These are phyloP conservation scores for Probaryconus sp. DNA, from an alignment of 1,140 invertebrate genomes.

Conservation along the genomic window DNA sequence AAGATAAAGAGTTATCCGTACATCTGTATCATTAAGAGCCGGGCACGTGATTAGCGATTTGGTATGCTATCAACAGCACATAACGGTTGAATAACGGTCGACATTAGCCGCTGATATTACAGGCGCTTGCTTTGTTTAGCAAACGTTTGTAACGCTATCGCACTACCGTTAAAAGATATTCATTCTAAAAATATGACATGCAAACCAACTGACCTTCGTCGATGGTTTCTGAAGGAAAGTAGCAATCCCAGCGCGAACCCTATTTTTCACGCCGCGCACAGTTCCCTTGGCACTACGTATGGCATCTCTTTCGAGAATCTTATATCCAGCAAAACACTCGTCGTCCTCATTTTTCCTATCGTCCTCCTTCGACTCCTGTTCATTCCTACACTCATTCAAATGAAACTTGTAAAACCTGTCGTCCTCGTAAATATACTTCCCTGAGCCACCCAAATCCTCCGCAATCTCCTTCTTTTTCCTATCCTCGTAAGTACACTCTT, in stretches of 20 bases:
- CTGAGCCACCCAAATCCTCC: slow-evolving; percentile 74
- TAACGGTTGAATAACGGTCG: too few relatives aligned
- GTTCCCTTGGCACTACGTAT: slow-evolving; percentile 94
- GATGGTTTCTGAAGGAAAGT: slow-evolving; percentile 92
- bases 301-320: slow-evolving; percentile 86
- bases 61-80: too few relatives aligned
- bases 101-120: too few relatives aligned
- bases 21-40: too few relatives aligned
- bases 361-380: slow-evolving; percentile 68
- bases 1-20: too few relatives aligned
- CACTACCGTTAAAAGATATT: neutral
- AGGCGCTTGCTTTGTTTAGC: too few relatives aligned
- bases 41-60: too few relatives aligned
- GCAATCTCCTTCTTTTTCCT: slow-evolving; percentile 78
- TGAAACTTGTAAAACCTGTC: slow-evolving; percentile 90
- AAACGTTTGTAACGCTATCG: neutral
- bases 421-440: slow-evolving; percentile 81
- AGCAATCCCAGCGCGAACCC: slow-evolving; percentile 94
- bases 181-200: neutral
- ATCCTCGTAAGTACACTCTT: slow-evolving; percentile 84
- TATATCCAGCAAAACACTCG: slow-evolving; percentile 89
- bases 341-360: slow-evolving; percentile 78
- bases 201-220: slow-evolving; percentile 81
- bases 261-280: slow-evolving; percentile 94
- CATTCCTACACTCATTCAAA: slow-evolving; percentile 84